A percentile compares a stretch with the other conserved stretches of the same genome.
Evolutionary conservation across 2,113 vertebrate species (phyloP).

Genomic region (Panurus biarmicus): DNA sequence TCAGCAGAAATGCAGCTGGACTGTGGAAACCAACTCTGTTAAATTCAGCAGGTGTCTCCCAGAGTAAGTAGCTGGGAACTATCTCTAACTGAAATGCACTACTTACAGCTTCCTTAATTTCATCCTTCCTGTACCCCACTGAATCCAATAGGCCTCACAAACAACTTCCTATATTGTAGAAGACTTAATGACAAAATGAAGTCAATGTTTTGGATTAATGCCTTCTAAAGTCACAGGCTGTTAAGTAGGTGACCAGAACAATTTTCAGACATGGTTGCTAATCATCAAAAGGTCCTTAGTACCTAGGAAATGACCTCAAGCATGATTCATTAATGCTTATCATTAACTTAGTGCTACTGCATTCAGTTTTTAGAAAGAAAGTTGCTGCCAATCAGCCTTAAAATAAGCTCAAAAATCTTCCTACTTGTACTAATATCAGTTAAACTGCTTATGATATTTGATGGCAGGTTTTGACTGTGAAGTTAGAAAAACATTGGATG

Average conservation of each 20-base stretch:
- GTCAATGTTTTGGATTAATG: conserved; percentile 30
- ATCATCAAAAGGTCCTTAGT: conserved; percentile 39
- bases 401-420: conserved; percentile 22
- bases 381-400: conserved; percentile 27
- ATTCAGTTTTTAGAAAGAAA: background rate
- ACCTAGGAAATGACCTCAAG: conserved; percentile 16
- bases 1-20: conserved; percentile 8
- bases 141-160: background rate
- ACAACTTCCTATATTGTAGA: background rate
- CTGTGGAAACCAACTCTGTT: background rate
- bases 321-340: conserved; percentile 19
- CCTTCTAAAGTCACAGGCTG: conserved; percentile 24
- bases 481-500: background rate
- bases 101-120: conserved; percentile 9
- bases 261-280: background rate
- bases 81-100: background rate
- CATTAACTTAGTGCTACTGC: background rate
- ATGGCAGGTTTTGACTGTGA: background rate
- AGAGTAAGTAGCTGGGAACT: background rate
- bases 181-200: conserved; percentile 25
- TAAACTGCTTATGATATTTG: conserved; percentile 13
- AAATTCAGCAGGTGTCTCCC: background rate
- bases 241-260: conserved; percentile 19
- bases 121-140: background rate
- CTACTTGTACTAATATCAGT: background rate